These are phyloP conservation scores for Gorsachius goisagi DNA, from an alignment of 2,113 vertebrate species.

Conservation along the genomic window DNA sequence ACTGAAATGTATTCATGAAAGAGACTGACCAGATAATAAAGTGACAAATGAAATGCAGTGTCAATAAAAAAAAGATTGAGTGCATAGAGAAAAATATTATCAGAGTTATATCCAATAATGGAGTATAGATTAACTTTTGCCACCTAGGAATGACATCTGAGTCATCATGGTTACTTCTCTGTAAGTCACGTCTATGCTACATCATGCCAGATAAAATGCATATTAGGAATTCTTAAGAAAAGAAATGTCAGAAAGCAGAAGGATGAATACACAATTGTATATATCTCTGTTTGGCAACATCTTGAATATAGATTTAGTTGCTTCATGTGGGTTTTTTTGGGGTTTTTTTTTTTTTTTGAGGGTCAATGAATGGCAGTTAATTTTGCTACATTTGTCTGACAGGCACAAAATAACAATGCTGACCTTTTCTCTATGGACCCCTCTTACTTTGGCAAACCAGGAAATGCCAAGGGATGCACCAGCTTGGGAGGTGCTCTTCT, in stretches of 20 bases:
- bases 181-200: not conserved
- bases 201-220: not conserved
- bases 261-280: not conserved
- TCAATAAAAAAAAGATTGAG: not conserved
- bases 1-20: not conserved
- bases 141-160: not conserved
- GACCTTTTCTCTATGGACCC: not conserved
- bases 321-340: not conserved
- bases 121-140: not conserved
- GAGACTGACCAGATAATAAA: not conserved
- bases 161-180: not conserved
- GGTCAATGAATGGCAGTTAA: not conserved
- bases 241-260: not conserved
- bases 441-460: not conserved
- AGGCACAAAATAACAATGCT: not conserved
- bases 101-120: not conserved
- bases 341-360: not conserved
- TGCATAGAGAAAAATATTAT: not conserved
- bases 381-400: not conserved
- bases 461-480: not conserved
- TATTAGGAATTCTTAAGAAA: not conserved
- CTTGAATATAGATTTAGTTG: not conserved
- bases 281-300: not conserved
- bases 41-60: not conserved
- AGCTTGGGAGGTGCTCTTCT: not conserved